Conservation (phyloP, 2,797 vertebrate genomes). For the Tenualosa thibaudeaui region DNA sequence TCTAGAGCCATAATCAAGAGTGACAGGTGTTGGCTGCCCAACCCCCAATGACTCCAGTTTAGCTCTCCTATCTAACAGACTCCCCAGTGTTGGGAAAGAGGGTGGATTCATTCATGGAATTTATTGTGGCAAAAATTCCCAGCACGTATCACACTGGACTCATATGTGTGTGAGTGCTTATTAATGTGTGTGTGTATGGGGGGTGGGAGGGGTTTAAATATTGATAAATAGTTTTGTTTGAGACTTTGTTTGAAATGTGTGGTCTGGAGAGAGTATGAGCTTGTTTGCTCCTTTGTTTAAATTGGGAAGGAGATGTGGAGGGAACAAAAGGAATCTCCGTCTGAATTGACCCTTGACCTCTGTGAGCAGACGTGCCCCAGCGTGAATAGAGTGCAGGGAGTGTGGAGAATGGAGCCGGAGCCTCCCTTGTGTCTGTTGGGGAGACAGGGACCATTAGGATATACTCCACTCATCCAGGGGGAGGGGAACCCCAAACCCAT, state of each 20-base stretch:
- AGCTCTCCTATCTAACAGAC: neutral
- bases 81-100: neutral
- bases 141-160: neutral
- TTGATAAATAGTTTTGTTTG: neutral
- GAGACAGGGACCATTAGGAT: slow-evolving; percentile 16
- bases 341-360: slow-evolving; percentile 66
- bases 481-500: neutral
- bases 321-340: slow-evolving; percentile 69
- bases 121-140: neutral
- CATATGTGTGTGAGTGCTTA: neutral
- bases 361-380: slow-evolving; percentile 67
- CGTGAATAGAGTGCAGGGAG: slow-evolving; percentile 57
- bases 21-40: slow-evolving; percentile 18
- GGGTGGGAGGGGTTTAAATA: neutral
- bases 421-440: slow-evolving; percentile 15
- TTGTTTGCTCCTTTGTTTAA: slow-evolving; percentile 11
- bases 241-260: slow-evolving; percentile 10
- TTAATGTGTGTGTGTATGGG: neutral
- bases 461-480: neutral
- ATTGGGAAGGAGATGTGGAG: slow-evolving; percentile 41
- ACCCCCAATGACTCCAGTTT: neutral
- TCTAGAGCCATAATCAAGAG: slow-evolving; percentile 36
- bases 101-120: neutral
- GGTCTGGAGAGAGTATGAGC: slow-evolving; percentile 2
- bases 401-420: slow-evolving; percentile 58